Evolutionary conservation across 2,797 vertebrate genomes (phyloP).

Genomic region (Aphelocoma californica): DNA sequence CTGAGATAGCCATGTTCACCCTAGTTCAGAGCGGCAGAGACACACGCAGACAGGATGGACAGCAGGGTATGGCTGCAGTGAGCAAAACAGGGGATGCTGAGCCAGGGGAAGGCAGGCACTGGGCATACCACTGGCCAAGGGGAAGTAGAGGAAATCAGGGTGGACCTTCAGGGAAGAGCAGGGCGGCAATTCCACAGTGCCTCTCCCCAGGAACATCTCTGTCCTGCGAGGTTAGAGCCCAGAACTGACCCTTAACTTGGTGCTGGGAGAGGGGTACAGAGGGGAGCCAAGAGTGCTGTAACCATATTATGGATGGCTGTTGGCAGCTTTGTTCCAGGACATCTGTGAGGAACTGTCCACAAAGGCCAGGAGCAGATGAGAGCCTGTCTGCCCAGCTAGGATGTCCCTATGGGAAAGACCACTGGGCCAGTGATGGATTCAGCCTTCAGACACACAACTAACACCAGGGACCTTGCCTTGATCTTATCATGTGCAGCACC

Average conservation of each 20-base stretch:
- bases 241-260: background rate
- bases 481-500: background rate
- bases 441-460: background rate
- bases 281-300: background rate
- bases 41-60: accelerated
- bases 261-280: background rate
- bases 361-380: background rate
- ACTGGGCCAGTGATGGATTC: background rate
- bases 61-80: background rate
- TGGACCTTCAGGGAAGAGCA: background rate
- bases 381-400: background rate
- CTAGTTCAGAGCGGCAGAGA: background rate
- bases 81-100: accelerated
- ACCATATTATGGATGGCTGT: accelerated
- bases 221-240: background rate
- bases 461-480: background rate
- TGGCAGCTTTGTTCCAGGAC: background rate
- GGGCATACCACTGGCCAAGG: background rate
- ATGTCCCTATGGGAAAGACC: background rate
- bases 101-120: background rate
- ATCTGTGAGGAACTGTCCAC: background rate
- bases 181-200: background rate
- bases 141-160: background rate
- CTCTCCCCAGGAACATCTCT: background rate
- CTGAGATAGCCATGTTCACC: background rate